phyloP scores from a whole-genome alignment of 2,888 invertebrate genomes.

The Tipula vernalis region DNA sequence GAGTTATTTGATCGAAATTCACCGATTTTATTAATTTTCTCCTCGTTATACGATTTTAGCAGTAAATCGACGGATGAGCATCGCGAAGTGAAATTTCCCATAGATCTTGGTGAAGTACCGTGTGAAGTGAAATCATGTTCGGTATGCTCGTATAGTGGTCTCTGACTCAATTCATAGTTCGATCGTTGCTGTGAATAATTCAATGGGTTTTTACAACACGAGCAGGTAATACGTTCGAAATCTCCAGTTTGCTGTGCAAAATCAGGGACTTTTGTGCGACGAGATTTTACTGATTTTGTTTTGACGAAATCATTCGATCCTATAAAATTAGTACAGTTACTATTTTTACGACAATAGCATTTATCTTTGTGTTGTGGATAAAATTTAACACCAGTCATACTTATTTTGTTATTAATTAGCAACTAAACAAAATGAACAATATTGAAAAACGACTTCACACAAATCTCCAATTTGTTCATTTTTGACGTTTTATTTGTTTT shows the following conservation, averaged over 20 bases:
- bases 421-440: too few relatives aligned
- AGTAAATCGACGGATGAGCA: background rate
- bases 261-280: background rate
- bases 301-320: background rate
- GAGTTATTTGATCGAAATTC: background rate
- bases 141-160: background rate
- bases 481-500: background rate
- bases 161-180: background rate
- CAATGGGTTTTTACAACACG: background rate
- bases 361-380: constrained; percentile 7
- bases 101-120: background rate
- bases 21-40: background rate
- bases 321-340: background rate
- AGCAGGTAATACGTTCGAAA: background rate
- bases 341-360: background rate
- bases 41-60: background rate
- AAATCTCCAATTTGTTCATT: background rate
- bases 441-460: background rate
- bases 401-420: background rate
- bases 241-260: background rate
- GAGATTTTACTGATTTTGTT: background rate
- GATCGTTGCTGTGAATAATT: background rate
- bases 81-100: background rate
- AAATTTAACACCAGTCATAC: background rate
- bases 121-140: background rate